Conservation (phyloP, 2,797 vertebrate genomes). For the Malurus leucopterus region DNA sequence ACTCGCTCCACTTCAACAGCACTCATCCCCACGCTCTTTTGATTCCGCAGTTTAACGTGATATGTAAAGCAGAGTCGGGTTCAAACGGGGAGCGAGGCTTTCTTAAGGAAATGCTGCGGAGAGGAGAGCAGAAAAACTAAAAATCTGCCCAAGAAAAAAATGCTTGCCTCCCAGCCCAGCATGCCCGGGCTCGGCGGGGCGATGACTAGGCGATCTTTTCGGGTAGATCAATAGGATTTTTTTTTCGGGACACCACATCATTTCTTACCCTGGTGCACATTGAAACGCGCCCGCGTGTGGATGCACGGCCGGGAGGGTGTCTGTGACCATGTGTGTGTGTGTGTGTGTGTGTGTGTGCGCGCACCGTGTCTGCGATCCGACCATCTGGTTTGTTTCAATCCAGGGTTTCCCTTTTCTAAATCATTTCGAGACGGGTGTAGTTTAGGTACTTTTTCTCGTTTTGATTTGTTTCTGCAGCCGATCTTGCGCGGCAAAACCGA, state of each 20-base stretch:
- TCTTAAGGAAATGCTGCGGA: neutral
- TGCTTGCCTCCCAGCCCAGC: neutral
- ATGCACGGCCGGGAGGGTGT: neutral
- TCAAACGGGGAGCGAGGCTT: neutral
- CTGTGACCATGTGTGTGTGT: neutral
- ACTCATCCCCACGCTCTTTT: neutral
- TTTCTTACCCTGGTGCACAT: neutral
- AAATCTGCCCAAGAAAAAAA: neutral
- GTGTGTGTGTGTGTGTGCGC: neutral
- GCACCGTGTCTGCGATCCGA: neutral
- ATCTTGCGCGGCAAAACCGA: neutral
- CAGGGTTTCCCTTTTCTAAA: neutral
- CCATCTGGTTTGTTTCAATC: slow-evolving; percentile 1
- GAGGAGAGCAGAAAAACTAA: neutral
- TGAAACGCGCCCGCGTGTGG: neutral
- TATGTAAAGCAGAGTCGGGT: neutral
- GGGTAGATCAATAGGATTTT: neutral
- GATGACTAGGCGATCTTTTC: neutral
- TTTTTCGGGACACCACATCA: neutral
- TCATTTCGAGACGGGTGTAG: neutral
- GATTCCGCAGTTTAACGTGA: neutral
- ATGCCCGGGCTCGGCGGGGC: neutral
- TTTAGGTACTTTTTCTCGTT: slow-evolving; percentile 32
- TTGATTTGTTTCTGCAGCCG: neutral
- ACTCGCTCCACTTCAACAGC: neutral